Percentiles rank a stretch among this genome's conserved stretches.
phyloP scores from a whole-genome alignment of 2,113 vertebrate species.

The Mastomys coucha region DNA sequence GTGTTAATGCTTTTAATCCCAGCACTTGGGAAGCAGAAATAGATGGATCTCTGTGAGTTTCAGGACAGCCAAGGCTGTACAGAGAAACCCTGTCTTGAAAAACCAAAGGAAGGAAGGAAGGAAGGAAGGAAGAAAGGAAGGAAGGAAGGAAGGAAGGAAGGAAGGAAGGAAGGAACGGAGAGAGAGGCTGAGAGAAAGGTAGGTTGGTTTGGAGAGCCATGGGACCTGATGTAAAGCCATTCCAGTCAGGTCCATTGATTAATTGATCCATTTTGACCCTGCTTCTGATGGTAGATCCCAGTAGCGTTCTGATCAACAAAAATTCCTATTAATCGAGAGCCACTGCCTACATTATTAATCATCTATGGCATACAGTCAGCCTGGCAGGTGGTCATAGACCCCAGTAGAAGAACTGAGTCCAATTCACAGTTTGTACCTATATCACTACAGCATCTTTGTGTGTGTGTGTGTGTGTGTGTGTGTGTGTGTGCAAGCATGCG shows the following conservation, averaged over 20 bases:
- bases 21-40: background rate
- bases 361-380: background rate
- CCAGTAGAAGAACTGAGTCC: background rate
- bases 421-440: background rate
- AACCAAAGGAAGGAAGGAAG: background rate
- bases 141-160: too few species aligned
- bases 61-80: background rate
- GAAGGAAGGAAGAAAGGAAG: too few species aligned
- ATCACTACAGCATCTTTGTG: background rate
- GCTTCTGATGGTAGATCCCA: background rate
- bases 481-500: background rate
- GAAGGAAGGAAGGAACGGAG: accelerated
- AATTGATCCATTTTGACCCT: background rate
- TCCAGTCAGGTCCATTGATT: background rate
- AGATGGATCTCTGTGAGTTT: background rate
- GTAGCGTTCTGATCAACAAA: background rate
- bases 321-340: constrained; percentile 5
- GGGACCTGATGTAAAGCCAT: background rate
- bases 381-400: background rate
- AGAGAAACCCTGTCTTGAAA: background rate
- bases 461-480: background rate
- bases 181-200: background rate
- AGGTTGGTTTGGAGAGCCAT: background rate
- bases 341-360: background rate
- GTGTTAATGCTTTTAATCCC: background rate